Evolutionary conservation across 2,797 vertebrate species (phyloP), one percentile per base, ranked within the genome.

Genomic region (Megaceryle alcyon): DNA sequence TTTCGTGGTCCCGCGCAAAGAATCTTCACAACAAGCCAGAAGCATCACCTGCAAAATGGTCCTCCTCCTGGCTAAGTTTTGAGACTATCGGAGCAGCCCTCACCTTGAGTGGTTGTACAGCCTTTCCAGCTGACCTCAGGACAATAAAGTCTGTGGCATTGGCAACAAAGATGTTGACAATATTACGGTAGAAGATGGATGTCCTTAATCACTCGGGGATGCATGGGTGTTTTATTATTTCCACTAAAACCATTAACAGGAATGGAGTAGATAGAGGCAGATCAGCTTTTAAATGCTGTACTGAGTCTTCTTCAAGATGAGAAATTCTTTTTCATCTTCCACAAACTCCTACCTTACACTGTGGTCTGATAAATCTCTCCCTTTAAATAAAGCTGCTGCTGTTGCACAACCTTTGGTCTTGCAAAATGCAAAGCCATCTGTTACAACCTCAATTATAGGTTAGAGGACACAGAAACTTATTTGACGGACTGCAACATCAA

Each of bases 401-500:
- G 37, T 96, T 96, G 86, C 96, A 78, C 91, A 96, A 96, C 53
- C 65, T 92, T 75, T 93, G 82, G 82, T 96, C 94, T 96, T 96
- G 87, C 94, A 95, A 96, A 96, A 97, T 28, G 79, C 92, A 85
- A 96, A 96, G 76, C 86, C 87, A 90, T 95, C 84, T 96, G 82
- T 93, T 96, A 90, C 82, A 92, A 93, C 91, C 88, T 96, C 92
- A 96, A 94, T 96, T 96, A 95, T 53, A 97, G 84, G 88, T 95
- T 97, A 86, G 85, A 66, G 57, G 88, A 97, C 87, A 89, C 91
- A 96, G 90, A 92, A 96, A 96, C 88, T 87, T 93, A 92, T 85
- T 96, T 93, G 92, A 64, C 82, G 83, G 88, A 73, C 86, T 96
- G 81, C 86, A 90, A 85, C 53, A 85, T 86, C 79, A 92, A 69